Evolutionary conservation across 2,797 vertebrate species (phyloP), one percentile per base, ranked within the genome.

Genomic region (Orientallactaga sibirica): DNA sequence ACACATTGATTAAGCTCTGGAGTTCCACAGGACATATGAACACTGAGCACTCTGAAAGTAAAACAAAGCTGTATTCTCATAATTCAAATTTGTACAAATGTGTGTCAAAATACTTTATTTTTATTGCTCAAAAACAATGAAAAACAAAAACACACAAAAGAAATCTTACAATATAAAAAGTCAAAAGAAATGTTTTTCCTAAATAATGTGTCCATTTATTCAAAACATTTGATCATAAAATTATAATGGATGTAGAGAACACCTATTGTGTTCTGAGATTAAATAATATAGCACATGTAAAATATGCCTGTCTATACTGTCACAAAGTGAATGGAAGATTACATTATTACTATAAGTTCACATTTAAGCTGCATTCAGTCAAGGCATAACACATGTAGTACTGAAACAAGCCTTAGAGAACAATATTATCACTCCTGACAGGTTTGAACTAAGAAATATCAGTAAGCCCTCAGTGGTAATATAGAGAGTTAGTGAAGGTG

Each of bases 21-120:
- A 91, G 90, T 81, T 88, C 7, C 61, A 80, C 5, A 94, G 24
- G 41, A 94, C 11, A 37, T 62, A 79, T n/a, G 33, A 86, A 95
- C 94, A 89, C 27, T 87, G 18, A 77, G n/a, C 16, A 67, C 27
- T 68, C 29, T 61, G 67, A 88, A 27, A 33, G 37, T 76, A 88
- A 86, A 55, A n/a, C 9, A 82, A 91, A 92, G 77, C 48, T 81
- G 10, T 15, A 62, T 66, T 75, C 19, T 83, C 68, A 2, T 70
- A 66, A 14, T 77, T 82, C 33, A 81, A 37, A 76, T 81, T 87
- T 88, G 10, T 86, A 66, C 8, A 4, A 94, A 86, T 27, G 12
- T 66, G 1, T 64, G 88, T 83, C 66, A 75, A 94, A 91, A 90
- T 66, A 82, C 12, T 88, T 90, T n/a, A 94, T 79, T 87, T 77